phyloP scores from a whole-genome alignment of 23 tunicate species.

The Trididemnum miniatum region DNA sequence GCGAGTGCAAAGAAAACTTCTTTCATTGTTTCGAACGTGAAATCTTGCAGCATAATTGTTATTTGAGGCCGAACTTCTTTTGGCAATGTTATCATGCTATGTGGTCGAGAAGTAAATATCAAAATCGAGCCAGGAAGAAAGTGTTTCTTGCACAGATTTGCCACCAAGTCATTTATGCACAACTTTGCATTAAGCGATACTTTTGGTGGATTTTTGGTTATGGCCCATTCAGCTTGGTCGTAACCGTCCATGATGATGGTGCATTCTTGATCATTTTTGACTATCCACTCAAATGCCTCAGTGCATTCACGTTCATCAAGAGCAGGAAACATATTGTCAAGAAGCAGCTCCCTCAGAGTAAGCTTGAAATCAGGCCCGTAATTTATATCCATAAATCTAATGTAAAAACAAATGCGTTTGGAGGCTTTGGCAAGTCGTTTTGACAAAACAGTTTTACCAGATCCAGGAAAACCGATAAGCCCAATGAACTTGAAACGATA shows the following conservation, averaged over 20 bases:
- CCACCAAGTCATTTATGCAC: neutral
- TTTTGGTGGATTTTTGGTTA: neutral
- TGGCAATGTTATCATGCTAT: neutral
- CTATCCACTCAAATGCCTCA: conserved; percentile 1
- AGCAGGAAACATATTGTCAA: neutral
- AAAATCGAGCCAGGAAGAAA: neutral
- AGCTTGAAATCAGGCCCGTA: no score
- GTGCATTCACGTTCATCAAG: neutral
- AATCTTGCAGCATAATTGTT: neutral
- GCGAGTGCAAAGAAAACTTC: no score
- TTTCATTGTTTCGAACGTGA: neutral
- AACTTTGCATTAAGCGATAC: neutral
- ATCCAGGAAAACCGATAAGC: no score
- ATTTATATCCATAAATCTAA: no score
- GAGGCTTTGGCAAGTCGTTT: no score
- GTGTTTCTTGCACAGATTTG: neutral
- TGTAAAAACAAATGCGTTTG: no score
- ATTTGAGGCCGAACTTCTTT: neutral
- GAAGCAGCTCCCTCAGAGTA: conserved; percentile 2
- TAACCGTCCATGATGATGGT: conserved; percentile 15
- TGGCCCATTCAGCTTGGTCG: conserved; percentile 5
- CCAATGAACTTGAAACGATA: no score
- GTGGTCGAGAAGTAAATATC: conserved; percentile 12
- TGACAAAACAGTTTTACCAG: no score
- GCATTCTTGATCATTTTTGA: neutral